Evolutionary conservation across 2,113 vertebrate species (phyloP).

Genomic region (Rhinolophus sinicus): DNA sequence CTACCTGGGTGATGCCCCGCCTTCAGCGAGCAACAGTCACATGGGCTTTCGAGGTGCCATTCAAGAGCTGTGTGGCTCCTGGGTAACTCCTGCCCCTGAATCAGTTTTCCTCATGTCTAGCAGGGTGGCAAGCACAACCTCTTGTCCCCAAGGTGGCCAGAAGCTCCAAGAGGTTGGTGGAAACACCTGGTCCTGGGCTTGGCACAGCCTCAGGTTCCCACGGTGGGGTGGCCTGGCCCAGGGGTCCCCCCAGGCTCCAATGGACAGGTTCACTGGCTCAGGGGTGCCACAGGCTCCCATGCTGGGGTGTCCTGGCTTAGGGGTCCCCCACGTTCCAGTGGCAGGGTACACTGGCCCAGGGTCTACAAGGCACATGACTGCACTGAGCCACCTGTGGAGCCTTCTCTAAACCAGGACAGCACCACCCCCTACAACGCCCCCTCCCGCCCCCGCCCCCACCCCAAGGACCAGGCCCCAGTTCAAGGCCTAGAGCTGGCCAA

Average conservation of each 20-base stretch:
- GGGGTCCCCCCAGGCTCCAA: neutral
- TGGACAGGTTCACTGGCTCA: neutral
- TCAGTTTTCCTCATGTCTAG: neutral
- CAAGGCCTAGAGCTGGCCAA: neutral
- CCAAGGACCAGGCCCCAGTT: neutral
- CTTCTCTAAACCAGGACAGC: neutral
- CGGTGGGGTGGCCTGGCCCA: neutral
- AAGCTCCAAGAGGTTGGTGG: neutral
- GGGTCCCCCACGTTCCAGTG: neutral
- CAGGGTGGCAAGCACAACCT: neutral
- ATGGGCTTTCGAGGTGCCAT: rapidly evolving
- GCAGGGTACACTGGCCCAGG: neutral
- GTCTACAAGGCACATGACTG: neutral
- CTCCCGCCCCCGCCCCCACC: too few relatives aligned
- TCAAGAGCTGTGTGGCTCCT: neutral
- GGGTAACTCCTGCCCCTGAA: neutral
- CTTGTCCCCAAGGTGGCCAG: neutral
- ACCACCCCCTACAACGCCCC: too few relatives aligned
- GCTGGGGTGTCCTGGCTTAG: neutral
- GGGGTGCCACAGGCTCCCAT: neutral
- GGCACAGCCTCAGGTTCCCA: neutral
- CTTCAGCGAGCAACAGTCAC: neutral
- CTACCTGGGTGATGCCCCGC: too few relatives aligned
- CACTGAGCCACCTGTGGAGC: neutral
- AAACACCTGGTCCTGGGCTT: neutral